Conservation (phyloP, 2,888 invertebrate genomes). For the Anthophora plumipes region DNA sequence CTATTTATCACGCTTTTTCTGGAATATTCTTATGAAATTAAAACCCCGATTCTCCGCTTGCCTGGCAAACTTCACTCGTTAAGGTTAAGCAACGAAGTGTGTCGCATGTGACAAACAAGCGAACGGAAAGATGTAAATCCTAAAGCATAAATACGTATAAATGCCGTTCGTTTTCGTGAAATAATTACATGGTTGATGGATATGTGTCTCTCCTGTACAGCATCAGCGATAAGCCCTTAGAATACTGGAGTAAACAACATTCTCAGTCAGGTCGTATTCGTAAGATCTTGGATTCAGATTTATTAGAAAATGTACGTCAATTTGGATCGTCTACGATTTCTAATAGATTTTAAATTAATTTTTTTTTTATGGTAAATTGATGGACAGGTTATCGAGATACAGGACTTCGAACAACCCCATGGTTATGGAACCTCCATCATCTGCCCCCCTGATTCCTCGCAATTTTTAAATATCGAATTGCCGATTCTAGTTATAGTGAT, state of each 20-base stretch:
- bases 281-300: slow-evolving; percentile 71
- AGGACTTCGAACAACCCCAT: slow-evolving; percentile 96
- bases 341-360: not conserved
- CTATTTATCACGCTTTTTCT: too few species aligned
- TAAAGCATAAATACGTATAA: slow-evolving; percentile 26
- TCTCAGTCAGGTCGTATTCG: slow-evolving; percentile 72
- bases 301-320: slow-evolving; percentile 74
- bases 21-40: too few species aligned
- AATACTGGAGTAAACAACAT: slow-evolving; percentile 92
- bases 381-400: slow-evolving; percentile 92
- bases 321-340: too few species aligned
- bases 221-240: slow-evolving; percentile 93
- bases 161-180: slow-evolving; percentile 4
- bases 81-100: slow-evolving; percentile 13
- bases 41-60: too few species aligned
- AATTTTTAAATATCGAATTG: slow-evolving; percentile 95
- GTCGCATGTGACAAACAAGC: slow-evolving; percentile 33
- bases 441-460: slow-evolving; percentile 95
- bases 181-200: slow-evolving; percentile 86
- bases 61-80: too few species aligned
- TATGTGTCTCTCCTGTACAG: slow-evolving; percentile 93
- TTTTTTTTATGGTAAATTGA: not conserved
- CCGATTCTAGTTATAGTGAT: slow-evolving; percentile 97
- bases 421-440: slow-evolving; percentile 97
- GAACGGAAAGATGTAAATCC: slow-evolving; percentile 54